These are phyloP conservation scores for Sakesphorus luctuosus DNA, from an alignment of 2,113 vertebrate species.

Conservation along the genomic window DNA sequence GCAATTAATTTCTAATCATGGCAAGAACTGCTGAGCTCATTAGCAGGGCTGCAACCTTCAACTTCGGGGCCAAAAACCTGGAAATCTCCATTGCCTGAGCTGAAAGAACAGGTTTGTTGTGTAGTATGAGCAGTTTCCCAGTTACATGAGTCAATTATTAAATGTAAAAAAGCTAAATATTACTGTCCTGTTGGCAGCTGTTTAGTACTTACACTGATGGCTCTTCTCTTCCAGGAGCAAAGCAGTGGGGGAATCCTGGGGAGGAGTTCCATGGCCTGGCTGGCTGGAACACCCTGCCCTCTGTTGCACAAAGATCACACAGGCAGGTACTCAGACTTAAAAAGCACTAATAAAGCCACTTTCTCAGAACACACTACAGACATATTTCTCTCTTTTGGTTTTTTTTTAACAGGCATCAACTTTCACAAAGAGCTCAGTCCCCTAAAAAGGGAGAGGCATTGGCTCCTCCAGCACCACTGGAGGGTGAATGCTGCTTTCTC, in stretches of 20 bases:
- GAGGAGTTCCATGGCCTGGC: neutral
- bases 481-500: fast-evolving
- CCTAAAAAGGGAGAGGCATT: neutral
- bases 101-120: neutral
- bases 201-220: neutral
- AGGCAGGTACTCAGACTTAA: slow-evolving; percentile 38
- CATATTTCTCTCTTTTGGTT: slow-evolving; percentile 20
- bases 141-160: neutral
- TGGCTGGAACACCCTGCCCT: neutral
- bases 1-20: neutral
- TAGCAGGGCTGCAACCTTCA: neutral
- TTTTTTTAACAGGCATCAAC: slow-evolving; percentile 34
- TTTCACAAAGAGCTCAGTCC: neutral
- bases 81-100: neutral
- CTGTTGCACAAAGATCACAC: neutral
- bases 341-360: neutral
- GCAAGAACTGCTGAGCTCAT: neutral
- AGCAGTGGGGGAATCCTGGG: neutral
- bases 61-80: neutral
- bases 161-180: neutral
- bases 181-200: neutral
- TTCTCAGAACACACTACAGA: neutral
- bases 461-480: neutral
- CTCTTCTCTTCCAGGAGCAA: slow-evolving; percentile 26
- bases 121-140: neutral